Evolutionary conservation across 2,113 vertebrate species (phyloP).

Genomic region (Poicephalus meyeri): DNA sequence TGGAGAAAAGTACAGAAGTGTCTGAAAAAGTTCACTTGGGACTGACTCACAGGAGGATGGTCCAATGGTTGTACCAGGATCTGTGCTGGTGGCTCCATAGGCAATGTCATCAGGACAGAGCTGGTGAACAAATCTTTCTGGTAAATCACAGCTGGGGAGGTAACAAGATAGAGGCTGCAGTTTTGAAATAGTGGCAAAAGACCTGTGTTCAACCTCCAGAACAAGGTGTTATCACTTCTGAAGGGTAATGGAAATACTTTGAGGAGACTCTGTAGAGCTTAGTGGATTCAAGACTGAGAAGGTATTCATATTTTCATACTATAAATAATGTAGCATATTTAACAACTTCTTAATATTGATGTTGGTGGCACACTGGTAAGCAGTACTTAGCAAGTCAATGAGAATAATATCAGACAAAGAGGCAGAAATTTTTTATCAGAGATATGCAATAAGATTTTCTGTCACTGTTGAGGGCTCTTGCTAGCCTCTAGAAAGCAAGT

Average conservation of each 20-base stretch:
- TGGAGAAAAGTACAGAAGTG: neutral
- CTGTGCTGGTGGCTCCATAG: neutral
- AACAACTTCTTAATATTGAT: conserved; percentile 59
- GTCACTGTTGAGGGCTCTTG: neutral
- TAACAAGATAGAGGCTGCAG: neutral
- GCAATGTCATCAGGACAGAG: neutral
- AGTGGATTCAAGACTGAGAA: conserved; percentile 5
- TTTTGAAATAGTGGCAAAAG: neutral
- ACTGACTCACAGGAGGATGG: rapidly evolving
- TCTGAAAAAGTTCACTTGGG: neutral
- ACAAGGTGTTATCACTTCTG: neutral
- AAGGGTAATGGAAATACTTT: neutral
- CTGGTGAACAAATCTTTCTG: neutral
- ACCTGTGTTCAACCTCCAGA: neutral
- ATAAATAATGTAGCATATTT: conserved; percentile 64
- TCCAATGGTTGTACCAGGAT: neutral
- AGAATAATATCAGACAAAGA: conserved; percentile 55
- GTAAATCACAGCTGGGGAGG: neutral
- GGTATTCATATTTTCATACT: conserved; percentile 31
- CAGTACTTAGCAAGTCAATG: conserved; percentile 58
- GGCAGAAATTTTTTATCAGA: conserved; percentile 39
- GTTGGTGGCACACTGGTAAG: neutral
- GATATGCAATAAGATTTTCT: conserved; percentile 19
- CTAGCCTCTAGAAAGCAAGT: conserved; percentile 17
- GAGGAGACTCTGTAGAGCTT: neutral